Evolutionary conservation across 2,113 vertebrate genomes (phyloP), one percentile per base, ranked within the genome.

Genomic region (Colius striatus): DNA sequence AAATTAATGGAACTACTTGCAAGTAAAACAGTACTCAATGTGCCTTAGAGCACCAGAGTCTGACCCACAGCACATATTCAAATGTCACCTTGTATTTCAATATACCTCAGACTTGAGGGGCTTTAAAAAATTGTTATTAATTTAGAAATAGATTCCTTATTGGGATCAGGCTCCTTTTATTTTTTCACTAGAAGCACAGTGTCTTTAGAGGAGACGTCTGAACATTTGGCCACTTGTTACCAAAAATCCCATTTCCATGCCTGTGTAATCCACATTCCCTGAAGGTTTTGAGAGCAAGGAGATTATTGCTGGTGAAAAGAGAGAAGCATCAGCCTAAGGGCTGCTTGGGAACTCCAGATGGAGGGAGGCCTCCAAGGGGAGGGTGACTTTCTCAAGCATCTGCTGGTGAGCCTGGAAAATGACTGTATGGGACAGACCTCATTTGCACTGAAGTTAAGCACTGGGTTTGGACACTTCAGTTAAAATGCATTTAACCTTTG

Each of bases 61-160:
- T 95, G 85, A 93, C 92, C 86, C 86, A 92, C 34, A 90, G 84
- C 34, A 95, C 38, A 32, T 80, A 91, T 67, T 91, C 91, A 95
- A 97, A 95, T 90, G 94, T 97, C 94, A 97, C 91, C 87, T 96
- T 90, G 65, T 63, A 91, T 95, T 93, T 95, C 91, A 95, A 94
- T 90, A 79, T 45, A 85, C 80, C 51, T 90, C 82, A 91, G 87
- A 87, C 85, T 84, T 90, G 41, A 90, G 57, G 53, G 86, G 3
- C 3, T 75, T 92, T 89, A 6, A 7, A 7, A 81, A 93, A 84
- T 53, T 67, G 78, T 88, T 96, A 88, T 78, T 94, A 92, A 95
- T 95, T 96, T 94, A 94, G 94, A 87, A 96, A 89, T 63, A 87
- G 75, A 63, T 57, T 94, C 50, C 57, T 92, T 94, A 90, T 67